Evolutionary conservation across 2,797 vertebrate genomes (phyloP), one percentile per base, ranked within the genome.

Genomic region (Gymnocypris eckloni): DNA sequence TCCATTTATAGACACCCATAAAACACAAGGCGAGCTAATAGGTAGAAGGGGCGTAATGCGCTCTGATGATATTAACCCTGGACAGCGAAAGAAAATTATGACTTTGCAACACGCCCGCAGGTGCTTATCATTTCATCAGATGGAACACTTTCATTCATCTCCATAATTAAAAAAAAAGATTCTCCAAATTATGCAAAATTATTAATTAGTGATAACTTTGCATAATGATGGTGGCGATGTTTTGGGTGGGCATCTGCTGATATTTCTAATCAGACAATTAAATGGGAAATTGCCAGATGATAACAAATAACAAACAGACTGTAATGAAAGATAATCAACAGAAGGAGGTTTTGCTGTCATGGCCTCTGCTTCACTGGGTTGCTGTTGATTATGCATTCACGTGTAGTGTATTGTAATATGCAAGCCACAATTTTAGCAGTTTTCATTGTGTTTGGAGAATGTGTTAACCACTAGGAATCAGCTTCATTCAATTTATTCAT

Each of bases 251-350:
- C 87, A 86, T 89, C 89, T 90, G 91, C 88, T 85, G 87, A 91
- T 88, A 90, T 90, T 90, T 87, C 88, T 94, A 94, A 94, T 93
- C 88, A 89, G 86, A 91, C 91, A 93, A 93, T 95, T 94, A 93
- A 83, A 92, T 70, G 11, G 85, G 90, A 92, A 93, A 93, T 83
- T 94, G 93, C 90, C 90, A 93, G 89, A 92, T 92, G 90, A 93
- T 91, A 87, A 87, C 84, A 88, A 90, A 91, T 93, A 94, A 94
- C 92, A 93, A 94, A 94, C 92, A 92, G 86, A 90, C 88, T 61
- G 90, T 92, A 93, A 93, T 93, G 94, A 91, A 94, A 88, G 85
- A 86, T 85, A 89, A 91, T 90, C 84, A 87, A 41, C 15, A 20
- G 25, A 75, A 56, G 70, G 39, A 59, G 84, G 79, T 75, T 83